Conservation (phyloP, 2,888 invertebrate genomes). For the Agonopterix heracliana region DNA sequence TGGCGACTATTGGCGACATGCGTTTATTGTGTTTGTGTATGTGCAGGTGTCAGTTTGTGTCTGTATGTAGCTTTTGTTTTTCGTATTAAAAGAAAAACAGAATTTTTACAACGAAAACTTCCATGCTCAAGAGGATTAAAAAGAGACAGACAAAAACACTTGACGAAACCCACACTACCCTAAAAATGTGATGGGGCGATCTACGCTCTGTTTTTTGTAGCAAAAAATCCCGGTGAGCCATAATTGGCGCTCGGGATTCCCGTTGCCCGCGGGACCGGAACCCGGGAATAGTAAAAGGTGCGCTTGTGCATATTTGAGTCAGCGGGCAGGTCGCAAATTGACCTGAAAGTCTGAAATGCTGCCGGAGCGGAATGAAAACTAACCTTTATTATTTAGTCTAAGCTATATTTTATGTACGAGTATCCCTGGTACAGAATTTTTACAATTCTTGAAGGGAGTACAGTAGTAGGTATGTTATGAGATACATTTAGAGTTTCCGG, state of each 20-base stretch:
- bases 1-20: too few relatives aligned
- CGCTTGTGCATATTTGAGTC: conserved; percentile 2
- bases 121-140: conserved; percentile 9
- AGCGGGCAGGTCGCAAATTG: neutral
- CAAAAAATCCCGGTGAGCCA: conserved; percentile 24
- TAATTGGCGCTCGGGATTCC: conserved; percentile 40
- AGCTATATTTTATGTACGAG: neutral
- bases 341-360: neutral
- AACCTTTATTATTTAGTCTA: neutral
- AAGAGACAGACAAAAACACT: conserved; percentile 7
- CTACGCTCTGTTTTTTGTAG: conserved; percentile 31
- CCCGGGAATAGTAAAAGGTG: conserved; percentile 3
- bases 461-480: too few relatives aligned
- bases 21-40: too few relatives aligned
- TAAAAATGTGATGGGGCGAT: conserved; percentile 28
- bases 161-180: neutral
- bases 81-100: too few relatives aligned
- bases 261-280: conserved; percentile 21
- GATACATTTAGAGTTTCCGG: too few relatives aligned
- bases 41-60: too few relatives aligned
- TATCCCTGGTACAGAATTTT: too few relatives aligned
- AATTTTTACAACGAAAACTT: too few relatives aligned
- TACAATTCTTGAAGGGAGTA: too few relatives aligned
- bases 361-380: neutral
- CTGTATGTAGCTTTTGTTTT: too few relatives aligned